Conservation (phyloP, 2,888 invertebrate species). For the Coenonympha arcania region DNA sequence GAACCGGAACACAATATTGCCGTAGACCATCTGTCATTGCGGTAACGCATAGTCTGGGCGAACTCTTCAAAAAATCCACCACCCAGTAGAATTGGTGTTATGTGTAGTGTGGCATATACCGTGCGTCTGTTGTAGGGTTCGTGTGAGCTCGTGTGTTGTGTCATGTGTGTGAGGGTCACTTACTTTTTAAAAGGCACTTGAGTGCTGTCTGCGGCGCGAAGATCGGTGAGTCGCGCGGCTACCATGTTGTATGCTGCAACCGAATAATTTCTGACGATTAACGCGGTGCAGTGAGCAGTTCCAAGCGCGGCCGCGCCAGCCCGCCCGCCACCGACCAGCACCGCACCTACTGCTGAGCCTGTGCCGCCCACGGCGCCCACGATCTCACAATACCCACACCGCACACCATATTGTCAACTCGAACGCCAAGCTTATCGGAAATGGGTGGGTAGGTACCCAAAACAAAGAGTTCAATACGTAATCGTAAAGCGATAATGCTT, state of each 20-base stretch:
- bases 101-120: too few relatives aligned
- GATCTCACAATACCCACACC: slow-evolving; percentile 36
- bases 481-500: too few relatives aligned
- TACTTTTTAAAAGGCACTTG: slow-evolving; percentile 99
- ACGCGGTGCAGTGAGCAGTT: slow-evolving; percentile 51
- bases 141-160: too few relatives aligned
- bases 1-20: too few relatives aligned
- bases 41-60: too few relatives aligned
- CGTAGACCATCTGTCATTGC: too few relatives aligned
- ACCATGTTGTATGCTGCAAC: slow-evolving; percentile 98
- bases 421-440: slow-evolving; percentile 41
- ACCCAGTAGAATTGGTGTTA: too few relatives aligned
- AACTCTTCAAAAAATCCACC: too few relatives aligned
- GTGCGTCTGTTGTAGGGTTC: too few relatives aligned
- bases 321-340: slow-evolving; percentile 33
- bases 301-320: slow-evolving; percentile 36
- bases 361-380: slow-evolving; percentile 37
- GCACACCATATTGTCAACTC: slow-evolving; percentile 73
- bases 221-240: slow-evolving; percentile 95
- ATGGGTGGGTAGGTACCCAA: too few relatives aligned
- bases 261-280: slow-evolving; percentile 79
- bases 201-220: slow-evolving; percentile 94
- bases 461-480: too few relatives aligned
- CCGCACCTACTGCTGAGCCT: slow-evolving; percentile 28
- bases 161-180: slow-evolving; percentile 67